Base-by-base conservation (phyloP, 2,888 invertebrate species). In the Hirtodrosophila cameraria region DNA sequence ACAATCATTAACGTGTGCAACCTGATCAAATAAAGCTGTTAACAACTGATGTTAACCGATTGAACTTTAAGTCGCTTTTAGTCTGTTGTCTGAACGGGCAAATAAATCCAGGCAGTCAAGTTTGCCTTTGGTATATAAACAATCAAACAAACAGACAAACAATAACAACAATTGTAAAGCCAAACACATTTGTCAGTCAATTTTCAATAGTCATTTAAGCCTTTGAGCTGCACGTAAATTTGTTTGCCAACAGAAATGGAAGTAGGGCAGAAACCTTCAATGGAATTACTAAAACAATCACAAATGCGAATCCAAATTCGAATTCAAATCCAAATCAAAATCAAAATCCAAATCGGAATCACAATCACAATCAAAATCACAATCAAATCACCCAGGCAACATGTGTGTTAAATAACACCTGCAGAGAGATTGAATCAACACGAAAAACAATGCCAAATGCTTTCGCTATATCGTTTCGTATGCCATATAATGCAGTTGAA, bases 171-270 rank as follows among this genome's bases (percentile, higher is more conserved):
- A 54, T n/a, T 49, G 20, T 38, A 27, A 61, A 36, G 8, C 16
- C 60, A 57, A 62, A 73, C 53, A 86, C 50, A 80, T 80, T 86
- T 86, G 87, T 86, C 85, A 86, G 67, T 80, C 85, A 76, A 84
- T 84, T 70, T 70, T 67, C 74, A 65, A 84, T 73, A 59, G 65
- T 31, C 60, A 45, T 54, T 74, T 68, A 75, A 86, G 61, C 80
- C 80, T 84, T 86, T 81, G 80, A 81, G 87, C 74, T 35, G 59
- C 57, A 74, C 66, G 59, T 86, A 86, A 80, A 84, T 84, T 86
- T 86, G 84, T 79, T 79, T 76, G 65, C 77, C 31, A 35, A 42
- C 25, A 23, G 38, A 65, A n/a, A 64, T 33, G 45, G 11, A 27
- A 23, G 13, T 16, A 23, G 11, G 20, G 31, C 8, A 18, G 5